Evolutionary conservation across 1,140 invertebrate genomes (phyloP), one percentile per base, ranked within the genome.

Genomic region (Trichomalopsis sarcophagae): DNA sequence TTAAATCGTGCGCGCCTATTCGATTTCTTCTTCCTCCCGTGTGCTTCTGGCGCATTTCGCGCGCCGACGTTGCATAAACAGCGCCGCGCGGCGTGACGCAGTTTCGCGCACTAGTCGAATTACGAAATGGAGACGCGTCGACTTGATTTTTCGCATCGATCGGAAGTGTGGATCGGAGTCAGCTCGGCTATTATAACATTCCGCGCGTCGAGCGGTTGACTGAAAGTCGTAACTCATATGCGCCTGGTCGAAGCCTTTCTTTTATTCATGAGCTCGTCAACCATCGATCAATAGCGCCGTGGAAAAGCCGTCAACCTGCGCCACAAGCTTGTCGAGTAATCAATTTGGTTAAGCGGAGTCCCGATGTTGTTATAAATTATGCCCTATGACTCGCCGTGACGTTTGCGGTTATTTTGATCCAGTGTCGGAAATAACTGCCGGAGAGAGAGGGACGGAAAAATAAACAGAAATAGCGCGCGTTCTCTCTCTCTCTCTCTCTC

Each of bases 11-110:
- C 69, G 69, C 47, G 69, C 47, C 30, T 33, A 73, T 73, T 73
- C 30, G 30, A 73, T 73, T 73, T 73, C 69, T 73, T 27, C 69
- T 27, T 27, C 69, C 9, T 73, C 23, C 69, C 30, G 0, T 73
- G 23, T 73, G 11, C 23, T 73, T 73, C 30, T 73, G 13, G 23
- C 9, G 27, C 69, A 14, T 73, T 73, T 36, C 6, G 30, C 69
- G 47, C 47, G 69, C 69, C 69, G 7, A 73, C 69, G 69, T 33
- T 73, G 69, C 69, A 73, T 33, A 73, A 73, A 73, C 69, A n/a
- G 66, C 33, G 4, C 33, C 33, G 33, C 33, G 27, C 27, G 7
- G 21, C 23, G 30, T 73, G 69, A 73, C 69, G 69, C 69, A 73
- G 23, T 73, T 33, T 23, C 7, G 69, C 69, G 23, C 30, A 7